phyloP scores from a whole-genome alignment of 2,797 vertebrate species.

The Dryobates pubescens region DNA sequence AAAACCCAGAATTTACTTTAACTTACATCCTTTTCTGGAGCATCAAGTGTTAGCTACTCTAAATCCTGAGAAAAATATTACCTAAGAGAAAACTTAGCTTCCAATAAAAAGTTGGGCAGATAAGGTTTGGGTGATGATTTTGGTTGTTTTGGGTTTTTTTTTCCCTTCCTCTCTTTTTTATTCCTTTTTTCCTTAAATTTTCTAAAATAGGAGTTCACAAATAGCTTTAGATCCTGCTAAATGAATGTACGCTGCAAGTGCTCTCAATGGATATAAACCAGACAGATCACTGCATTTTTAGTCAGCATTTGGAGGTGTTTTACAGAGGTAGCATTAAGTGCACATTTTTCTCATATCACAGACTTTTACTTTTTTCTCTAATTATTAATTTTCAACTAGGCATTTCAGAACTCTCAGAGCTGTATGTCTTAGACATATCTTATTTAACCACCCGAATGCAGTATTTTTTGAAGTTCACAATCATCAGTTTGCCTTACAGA shows the following conservation, averaged over 20 bases:
- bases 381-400: conserved; percentile 30
- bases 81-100: background rate
- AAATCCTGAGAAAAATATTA: background rate
- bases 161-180: accelerated
- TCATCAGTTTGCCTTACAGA: background rate
- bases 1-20: background rate
- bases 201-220: background rate
- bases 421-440: background rate
- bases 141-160: background rate
- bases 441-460: conserved; percentile 28
- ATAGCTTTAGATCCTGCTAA: background rate
- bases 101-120: background rate
- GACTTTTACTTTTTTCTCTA: background rate
- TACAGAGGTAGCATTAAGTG: background rate
- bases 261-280: background rate
- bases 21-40: background rate
- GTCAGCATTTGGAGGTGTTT: background rate
- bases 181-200: background rate
- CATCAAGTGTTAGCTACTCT: background rate
- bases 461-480: background rate
- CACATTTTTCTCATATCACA: background rate
- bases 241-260: background rate
- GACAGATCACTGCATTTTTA: background rate
- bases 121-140: background rate
- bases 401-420: conserved; percentile 31